These are phyloP conservation scores for Drosophila crucigera DNA, from an alignment of 2,888 invertebrate species.

Conservation along the genomic window DNA sequence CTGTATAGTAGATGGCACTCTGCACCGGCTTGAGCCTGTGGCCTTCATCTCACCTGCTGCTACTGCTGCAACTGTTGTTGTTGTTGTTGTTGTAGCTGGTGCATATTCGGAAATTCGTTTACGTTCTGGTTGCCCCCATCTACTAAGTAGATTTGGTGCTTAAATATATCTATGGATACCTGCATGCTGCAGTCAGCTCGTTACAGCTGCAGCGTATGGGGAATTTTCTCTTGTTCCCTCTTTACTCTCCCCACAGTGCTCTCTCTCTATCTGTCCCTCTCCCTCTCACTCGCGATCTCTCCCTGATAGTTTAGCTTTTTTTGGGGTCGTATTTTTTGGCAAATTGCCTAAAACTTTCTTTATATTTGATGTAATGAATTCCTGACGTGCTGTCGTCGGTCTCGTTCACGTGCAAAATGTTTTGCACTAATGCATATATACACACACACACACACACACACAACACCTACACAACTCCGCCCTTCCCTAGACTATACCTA, in stretches of 20 bases:
- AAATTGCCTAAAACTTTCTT: constrained; percentile 81
- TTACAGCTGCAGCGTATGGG: constrained; percentile 68
- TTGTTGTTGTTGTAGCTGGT: constrained; percentile 32
- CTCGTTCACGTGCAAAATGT: constrained; percentile 43
- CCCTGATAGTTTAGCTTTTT: constrained; percentile 11
- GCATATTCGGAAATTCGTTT: constrained; percentile 77
- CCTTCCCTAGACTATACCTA: constrained; percentile 9
- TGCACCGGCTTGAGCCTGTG: constrained; percentile 22
- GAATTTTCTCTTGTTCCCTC: constrained; percentile 21
- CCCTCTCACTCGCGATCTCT: not conserved
- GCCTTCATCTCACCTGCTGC: constrained; percentile 39
- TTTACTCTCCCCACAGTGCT: not conserved
- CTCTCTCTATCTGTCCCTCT: not conserved
- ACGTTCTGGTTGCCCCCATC: constrained; percentile 67
- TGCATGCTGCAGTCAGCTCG: constrained; percentile 69
- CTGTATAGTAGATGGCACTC: not conserved
- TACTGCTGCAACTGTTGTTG: constrained; percentile 35
- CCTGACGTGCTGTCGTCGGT: constrained; percentile 63
- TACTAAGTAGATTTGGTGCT: constrained; percentile 77
- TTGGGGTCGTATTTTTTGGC: constrained; percentile 61
- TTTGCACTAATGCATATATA: constrained; percentile 51
- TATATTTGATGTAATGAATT: constrained; percentile 81
- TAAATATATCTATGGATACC: constrained; percentile 35
- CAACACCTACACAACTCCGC: not conserved
- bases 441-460: not conserved